Conservation (phyloP, 1,140 invertebrate species). For the Galleria mellonella region DNA sequence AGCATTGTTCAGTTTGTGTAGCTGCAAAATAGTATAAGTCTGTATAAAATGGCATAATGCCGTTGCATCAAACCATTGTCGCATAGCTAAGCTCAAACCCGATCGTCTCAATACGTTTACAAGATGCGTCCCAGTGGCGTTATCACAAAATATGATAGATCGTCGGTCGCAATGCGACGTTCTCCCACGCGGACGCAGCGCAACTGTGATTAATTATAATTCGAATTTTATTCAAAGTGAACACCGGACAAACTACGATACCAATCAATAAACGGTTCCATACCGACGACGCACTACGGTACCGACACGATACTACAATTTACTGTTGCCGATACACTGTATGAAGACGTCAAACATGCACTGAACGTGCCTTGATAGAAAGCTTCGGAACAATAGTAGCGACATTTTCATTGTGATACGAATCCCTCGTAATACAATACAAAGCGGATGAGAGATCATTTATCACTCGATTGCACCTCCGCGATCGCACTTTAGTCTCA, state of each 20-base stretch:
- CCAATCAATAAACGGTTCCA: slow-evolving; percentile 72
- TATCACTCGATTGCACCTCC: slow-evolving; percentile 1
- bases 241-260: slow-evolving; percentile 71
- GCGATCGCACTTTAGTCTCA: neutral
- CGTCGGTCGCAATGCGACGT: slow-evolving; percentile 52
- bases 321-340: slow-evolving; percentile 57
- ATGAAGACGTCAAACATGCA: slow-evolving; percentile 64
- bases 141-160: slow-evolving; percentile 74
- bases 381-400: slow-evolving; percentile 52
- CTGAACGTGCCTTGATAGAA: slow-evolving; percentile 42
- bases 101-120: slow-evolving; percentile 57
- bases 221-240: slow-evolving; percentile 74
- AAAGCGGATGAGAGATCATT: slow-evolving; percentile 23
- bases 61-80: slow-evolving; percentile 33
- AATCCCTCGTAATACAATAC: slow-evolving; percentile 35
- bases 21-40: neutral
- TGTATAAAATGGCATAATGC: slow-evolving; percentile 30
- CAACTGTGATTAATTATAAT: slow-evolving; percentile 72
- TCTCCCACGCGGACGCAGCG: slow-evolving; percentile 56
- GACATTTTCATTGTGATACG: slow-evolving; percentile 45
- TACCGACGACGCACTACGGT: slow-evolving; percentile 50
- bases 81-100: slow-evolving; percentile 48
- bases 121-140: slow-evolving; percentile 62
- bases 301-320: slow-evolving; percentile 69
- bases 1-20: too few relatives aligned